A percentile compares a stretch with the other conserved stretches of the same genome.
Conservation (phyloP, 2,797 vertebrate genomes). For the Chrysocyon brachyurus region DNA sequence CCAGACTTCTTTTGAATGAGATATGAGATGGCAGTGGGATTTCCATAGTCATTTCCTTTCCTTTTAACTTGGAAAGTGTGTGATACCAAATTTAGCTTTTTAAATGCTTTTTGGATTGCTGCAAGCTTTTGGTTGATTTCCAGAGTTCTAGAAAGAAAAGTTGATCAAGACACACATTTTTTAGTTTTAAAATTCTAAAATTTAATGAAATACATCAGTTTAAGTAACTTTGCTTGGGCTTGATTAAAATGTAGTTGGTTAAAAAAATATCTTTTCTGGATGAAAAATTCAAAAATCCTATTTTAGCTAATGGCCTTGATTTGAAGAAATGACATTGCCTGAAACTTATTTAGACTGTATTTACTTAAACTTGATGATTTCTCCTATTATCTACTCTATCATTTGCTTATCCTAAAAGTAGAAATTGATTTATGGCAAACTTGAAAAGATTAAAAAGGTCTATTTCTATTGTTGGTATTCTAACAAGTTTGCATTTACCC, state of each 20-base stretch:
- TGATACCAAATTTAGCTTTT: neutral
- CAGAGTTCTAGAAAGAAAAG: neutral
- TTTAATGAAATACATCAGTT: neutral
- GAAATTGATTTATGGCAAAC: neutral
- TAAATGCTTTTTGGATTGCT: neutral
- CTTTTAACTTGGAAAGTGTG: neutral
- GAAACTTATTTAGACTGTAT: neutral
- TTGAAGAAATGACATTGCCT: neutral
- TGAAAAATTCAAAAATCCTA: neutral
- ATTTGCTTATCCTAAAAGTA: slow-evolving; percentile 3
- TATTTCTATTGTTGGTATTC: neutral
- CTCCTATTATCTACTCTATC: neutral
- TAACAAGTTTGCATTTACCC: neutral
- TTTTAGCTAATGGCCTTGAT: neutral
- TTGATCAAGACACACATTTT: neutral
- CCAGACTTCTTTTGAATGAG: neutral
- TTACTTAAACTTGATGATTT: neutral
- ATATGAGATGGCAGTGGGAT: neutral
- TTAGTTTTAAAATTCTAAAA: neutral
- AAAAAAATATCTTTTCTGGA: neutral
- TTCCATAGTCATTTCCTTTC: neutral
- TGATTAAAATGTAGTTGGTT: slow-evolving; percentile 9
- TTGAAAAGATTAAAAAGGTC: neutral
- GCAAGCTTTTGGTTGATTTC: neutral
- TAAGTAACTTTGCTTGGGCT: neutral